Evolutionary conservation across 2,888 invertebrate species (phyloP), one percentile per base, ranked within the genome.

Genomic region (Crioceris asparagi): DNA sequence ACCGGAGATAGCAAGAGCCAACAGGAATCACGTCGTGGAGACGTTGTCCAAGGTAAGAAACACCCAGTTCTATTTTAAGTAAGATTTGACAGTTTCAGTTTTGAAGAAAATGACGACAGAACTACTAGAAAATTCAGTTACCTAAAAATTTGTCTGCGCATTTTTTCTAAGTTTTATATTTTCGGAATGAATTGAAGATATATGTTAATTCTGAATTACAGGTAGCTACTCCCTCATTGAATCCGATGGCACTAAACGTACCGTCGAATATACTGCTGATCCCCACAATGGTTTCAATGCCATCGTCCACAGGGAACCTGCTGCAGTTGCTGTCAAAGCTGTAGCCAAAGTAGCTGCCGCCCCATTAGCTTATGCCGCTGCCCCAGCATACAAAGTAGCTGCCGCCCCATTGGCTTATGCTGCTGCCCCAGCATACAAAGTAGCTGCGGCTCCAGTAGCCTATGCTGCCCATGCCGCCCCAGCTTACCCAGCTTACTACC

Each of bases 221-320:
- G 71, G 71, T 3, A 57, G 62, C 45, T 72, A 71, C 49, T 66
- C 68, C 36, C 53, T 72, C 3, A 58, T 71, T 44, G 71, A 71
- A 43, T 53, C 71, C 16, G 71, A 71, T 56, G 71, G 71, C 19
- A 62, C 63, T 47, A 63, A 61, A 36, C 65, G 72, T 41, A 60
- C 64, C 25, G 72, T 72, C n/a, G 65, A 69, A 15, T 72, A 72
- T 55, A 63, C 63, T 37, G 67, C 71, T 17, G 71, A 70, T 50
- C 59, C 64, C n/a, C 65, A 67, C 47, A 65, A 57, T 41, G 71
- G 72, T 38, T 72, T 72, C 59, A 68, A 70, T 50, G 72, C 72
- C 3, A 52, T 69, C 25, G 71, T 71, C 2, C 63, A 61, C 40
- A 68, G 66, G 25, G 68, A 69, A 49, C 68, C 68, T n/a, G 49